A percentile compares a stretch with the other conserved stretches of the same genome.
Conservation (phyloP, 2,113 vertebrate genomes). For the Hypocryptadius cinnamomeus region DNA sequence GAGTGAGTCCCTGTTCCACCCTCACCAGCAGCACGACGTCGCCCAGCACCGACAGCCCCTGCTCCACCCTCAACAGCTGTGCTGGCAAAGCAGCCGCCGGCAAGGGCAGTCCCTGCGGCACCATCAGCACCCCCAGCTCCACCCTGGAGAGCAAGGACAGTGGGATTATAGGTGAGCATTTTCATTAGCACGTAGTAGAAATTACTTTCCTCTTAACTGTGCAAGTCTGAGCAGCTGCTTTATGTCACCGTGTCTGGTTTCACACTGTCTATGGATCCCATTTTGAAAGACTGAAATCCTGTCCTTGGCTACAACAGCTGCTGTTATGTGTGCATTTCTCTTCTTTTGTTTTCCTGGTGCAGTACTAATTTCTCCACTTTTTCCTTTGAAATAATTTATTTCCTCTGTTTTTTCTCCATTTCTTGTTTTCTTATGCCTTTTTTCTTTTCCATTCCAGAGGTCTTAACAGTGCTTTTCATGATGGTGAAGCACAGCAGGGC, state of each 20-base stretch:
- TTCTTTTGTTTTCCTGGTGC: neutral
- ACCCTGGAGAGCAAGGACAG: slow-evolving; percentile 99
- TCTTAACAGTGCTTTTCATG: neutral
- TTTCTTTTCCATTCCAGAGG: neutral
- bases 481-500: neutral
- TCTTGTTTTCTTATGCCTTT: neutral
- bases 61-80: slow-evolving; percentile 93
- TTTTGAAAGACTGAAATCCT: neutral
- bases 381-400: neutral
- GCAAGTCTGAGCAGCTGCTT: neutral
- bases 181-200: neutral
- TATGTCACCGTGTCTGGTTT: neutral
- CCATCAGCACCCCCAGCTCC: slow-evolving; percentile 94
- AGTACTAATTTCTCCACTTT: neutral
- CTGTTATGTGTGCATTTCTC: neutral
- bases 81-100: slow-evolving; percentile 72
- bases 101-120: slow-evolving; percentile 87
- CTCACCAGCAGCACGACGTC: slow-evolving; percentile 95
- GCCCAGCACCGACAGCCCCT: slow-evolving; percentile 91
- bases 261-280: neutral
- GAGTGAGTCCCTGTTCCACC: slow-evolving; percentile 92
- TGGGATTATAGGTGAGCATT: slow-evolving; percentile 91
- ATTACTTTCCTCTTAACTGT: neutral
- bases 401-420: neutral
- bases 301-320: neutral